Base-by-base conservation (phyloP, 2,113 vertebrate species). In the Oryzias woworae region DNA sequence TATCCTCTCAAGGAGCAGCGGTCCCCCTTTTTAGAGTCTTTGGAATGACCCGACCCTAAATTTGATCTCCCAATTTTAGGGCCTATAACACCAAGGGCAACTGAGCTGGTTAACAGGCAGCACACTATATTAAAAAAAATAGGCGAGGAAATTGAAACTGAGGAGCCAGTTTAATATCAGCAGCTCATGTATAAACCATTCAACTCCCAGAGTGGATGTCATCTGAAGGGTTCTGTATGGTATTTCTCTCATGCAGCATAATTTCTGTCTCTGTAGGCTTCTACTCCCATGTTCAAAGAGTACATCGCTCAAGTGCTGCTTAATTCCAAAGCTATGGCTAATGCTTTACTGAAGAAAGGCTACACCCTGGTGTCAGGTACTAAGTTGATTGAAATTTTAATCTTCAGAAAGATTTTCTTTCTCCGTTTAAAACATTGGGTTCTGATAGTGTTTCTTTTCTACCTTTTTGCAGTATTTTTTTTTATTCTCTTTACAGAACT, bases 331-430 rank as follows among this genome's bases (percentile, higher is more conserved):
- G 88, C 94, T 81, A 96, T 97, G 95, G 94, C 95, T 0, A 82
- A 90, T 0, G 92, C 93, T 0, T 87, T 98, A 83, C 90, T 96
- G 14, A 89, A 92, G 78, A 92, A 87, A 0, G 94, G 93, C 2
- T 98, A 93, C 82, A 95, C 94, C 0, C 80, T 97, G 53, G 94
- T 97, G 53, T 97, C 96, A 72, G 95, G 95, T 96, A 71, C 20
- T 7, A 0, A 48, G 47, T 53, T 71, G 7, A 42, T 26, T 20
- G 12, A 52, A 51, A 49, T 57, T 15, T 56, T 28, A 42, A 46
- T 17, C 43, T 31, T 20, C 0, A 4, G 0, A 22, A 60, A 53
- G 23, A 31, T 36, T 6, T 7, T 45, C 51, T 62, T 49, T 47
- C 12, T 5, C 13, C 16, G 8, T 53, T 5, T 49, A 44, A 28